phyloP scores from a whole-genome alignment of 1,140 invertebrate species.

The Drosophila funebris region DNA sequence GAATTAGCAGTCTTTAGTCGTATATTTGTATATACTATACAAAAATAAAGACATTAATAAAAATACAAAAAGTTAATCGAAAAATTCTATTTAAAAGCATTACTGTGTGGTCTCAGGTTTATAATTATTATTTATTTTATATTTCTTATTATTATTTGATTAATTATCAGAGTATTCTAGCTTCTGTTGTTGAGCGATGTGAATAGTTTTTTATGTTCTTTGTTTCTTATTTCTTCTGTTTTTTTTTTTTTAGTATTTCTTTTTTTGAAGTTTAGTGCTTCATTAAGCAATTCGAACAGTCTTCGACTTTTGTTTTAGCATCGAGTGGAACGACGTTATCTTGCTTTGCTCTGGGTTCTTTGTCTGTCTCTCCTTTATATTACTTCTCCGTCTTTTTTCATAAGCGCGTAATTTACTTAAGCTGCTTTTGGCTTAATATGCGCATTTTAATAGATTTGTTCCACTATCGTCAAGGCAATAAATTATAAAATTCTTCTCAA shows the following conservation, averaged over 20 bases:
- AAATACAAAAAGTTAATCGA: too few species aligned
- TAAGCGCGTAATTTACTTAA: conserved; percentile 82
- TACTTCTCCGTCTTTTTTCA: conserved; percentile 30
- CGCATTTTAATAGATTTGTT: conserved; percentile 83
- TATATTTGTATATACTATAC: too few species aligned
- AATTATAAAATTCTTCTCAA: conserved; percentile 73
- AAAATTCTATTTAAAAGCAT: too few species aligned
- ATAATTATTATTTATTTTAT: too few species aligned
- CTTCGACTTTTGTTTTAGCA: conserved; percentile 62
- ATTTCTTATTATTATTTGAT: too few species aligned
- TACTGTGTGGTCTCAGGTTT: too few species aligned
- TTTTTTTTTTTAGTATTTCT: conserved; percentile 6
- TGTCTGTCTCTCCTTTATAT: conserved; percentile 1
- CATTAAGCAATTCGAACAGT: conserved; percentile 70
- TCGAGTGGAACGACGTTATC: conserved; percentile 33
- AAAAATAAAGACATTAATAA: too few species aligned
- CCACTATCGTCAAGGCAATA: conserved; percentile 82
- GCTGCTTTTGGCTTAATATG: conserved; percentile 81
- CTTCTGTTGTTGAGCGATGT: background rate
- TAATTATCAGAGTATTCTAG: conserved; percentile 8
- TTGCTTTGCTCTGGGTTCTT: conserved; percentile 25
- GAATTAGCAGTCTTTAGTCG: too few species aligned
- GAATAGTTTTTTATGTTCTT: background rate
- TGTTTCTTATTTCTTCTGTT: conserved; percentile 18
- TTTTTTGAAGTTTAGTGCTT: conserved; percentile 67